Conservation (phyloP, 2,113 vertebrate species). For the Ctenomys sociabilis region DNA sequence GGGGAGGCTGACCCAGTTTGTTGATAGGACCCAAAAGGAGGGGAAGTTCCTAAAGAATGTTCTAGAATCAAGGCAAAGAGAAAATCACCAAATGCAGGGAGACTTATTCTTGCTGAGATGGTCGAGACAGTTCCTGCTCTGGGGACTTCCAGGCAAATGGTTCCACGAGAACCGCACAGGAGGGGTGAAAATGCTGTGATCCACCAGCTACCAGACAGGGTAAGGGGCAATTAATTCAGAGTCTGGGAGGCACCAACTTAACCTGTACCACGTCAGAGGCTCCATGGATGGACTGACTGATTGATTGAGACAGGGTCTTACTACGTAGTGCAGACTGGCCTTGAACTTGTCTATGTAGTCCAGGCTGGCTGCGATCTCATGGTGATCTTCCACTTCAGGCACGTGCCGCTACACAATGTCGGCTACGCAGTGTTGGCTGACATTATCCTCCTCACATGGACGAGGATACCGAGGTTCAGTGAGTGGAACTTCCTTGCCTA, state of each 20-base stretch:
- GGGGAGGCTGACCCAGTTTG: constrained; percentile 25
- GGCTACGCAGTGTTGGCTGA: too few relatives aligned
- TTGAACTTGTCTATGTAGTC: not conserved
- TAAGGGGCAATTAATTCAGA: not conserved
- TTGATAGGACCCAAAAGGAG: not conserved
- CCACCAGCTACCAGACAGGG: not conserved
- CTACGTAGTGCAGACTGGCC: not conserved
- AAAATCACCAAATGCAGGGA: not conserved
- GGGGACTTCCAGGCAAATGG: not conserved
- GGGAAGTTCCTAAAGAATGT: not conserved
- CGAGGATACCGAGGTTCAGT: not conserved
- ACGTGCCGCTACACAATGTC: not conserved
- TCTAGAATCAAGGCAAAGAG: constrained; percentile 37
- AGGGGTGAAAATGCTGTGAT: not conserved
- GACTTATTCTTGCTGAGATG: constrained; percentile 16
- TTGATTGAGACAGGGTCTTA: not conserved
- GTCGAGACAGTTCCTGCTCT: not conserved
- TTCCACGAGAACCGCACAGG: not conserved
- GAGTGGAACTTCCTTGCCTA: not conserved
- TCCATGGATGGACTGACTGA: not conserved
- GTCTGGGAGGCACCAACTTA: not conserved
- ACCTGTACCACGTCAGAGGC: not conserved
- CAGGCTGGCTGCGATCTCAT: not conserved
- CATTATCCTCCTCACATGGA: not conserved
- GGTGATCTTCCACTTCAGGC: not conserved